Base-by-base conservation (phyloP, 2,113 vertebrate genomes). In the Centrocercus urophasianus region DNA sequence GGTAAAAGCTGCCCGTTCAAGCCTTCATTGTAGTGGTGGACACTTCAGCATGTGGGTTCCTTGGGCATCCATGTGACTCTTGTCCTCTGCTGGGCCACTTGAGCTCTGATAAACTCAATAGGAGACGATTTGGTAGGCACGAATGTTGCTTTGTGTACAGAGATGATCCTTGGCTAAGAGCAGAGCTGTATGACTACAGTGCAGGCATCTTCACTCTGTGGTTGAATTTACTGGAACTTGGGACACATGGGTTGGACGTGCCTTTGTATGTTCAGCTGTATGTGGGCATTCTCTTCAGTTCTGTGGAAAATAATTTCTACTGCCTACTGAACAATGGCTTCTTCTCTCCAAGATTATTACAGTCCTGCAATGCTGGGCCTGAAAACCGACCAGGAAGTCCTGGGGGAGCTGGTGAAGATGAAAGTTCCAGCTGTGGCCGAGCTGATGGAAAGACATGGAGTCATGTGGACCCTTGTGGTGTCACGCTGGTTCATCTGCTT, bases 401-500 rank as follows among this genome's bases (percentile, higher is more conserved):
- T 99, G 4, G 98, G 98, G 22, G 98, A 99, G 95, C 98, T 99
- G 92, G 98, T 99, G 80, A 98, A 98, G 93, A 81, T 96, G 71
- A 99, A 99, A 97, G 89, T 98, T 57, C 99, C 99, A 0, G 98
- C 98, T 1, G 98, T 99, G 52, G 98, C 98, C 19, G 98, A 98
- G 84, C 95, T 98, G 89, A 98, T 99, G 98, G 98, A 97, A 5
- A 97, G 97, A 72, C 98, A 98, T 1, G 98, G 98, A 0, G 98
- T 98, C 70, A 98, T 98, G 95, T 99, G 99, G 99, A 98, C 98
- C 15, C 95, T 99, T 43, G 97, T 99, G 83, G 99, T 98, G 61
- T 99, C 99, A 2, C 98, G 98, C 52, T 99, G 99, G 99, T 99
- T 99, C 94, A 98, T 99, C 94, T 99, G 99, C 96, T 98, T 99